These are phyloP conservation scores for Drosophila obscura DNA, from an alignment of 1,140 invertebrate genomes.

Conservation along the genomic window DNA sequence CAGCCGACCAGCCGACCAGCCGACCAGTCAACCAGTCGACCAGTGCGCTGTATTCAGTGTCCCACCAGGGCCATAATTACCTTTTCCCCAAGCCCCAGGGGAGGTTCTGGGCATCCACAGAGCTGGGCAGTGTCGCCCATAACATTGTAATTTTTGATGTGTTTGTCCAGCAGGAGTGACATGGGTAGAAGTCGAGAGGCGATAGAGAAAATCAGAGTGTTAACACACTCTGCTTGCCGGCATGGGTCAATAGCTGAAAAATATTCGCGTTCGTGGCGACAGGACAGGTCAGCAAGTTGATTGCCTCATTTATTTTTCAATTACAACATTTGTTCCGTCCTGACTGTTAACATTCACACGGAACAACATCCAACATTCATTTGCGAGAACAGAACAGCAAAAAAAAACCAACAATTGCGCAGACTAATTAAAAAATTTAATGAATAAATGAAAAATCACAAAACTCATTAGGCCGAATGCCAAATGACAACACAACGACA, in stretches of 20 bases:
- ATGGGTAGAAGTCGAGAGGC: not conserved
- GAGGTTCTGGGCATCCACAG: slow-evolving; percentile 15
- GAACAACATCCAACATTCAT: slow-evolving; percentile 25
- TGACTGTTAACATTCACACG: slow-evolving; percentile 24
- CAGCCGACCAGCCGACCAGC: not conserved
- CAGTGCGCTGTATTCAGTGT: too few relatives aligned
- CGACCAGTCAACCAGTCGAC: not conserved
- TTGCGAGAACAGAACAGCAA: not conserved
- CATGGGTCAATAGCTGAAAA: slow-evolving; percentile 75
- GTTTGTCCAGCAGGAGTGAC: slow-evolving; percentile 3
- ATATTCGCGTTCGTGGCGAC: slow-evolving; percentile 59
- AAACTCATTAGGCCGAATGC: slow-evolving; percentile 74
- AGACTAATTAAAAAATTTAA: slow-evolving; percentile 79
- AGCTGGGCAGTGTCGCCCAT: slow-evolving; percentile 53
- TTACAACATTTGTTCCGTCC: slow-evolving; percentile 76
- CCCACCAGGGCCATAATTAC: slow-evolving; percentile 67
- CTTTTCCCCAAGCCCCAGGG: slow-evolving; percentile 45
- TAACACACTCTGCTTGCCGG: slow-evolving; percentile 21
- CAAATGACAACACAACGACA: slow-evolving; percentile 60
- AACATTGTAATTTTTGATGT: slow-evolving; percentile 77
- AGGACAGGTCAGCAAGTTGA: slow-evolving; percentile 80
- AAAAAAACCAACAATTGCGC: slow-evolving; percentile 57
- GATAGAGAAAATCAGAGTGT: not conserved
- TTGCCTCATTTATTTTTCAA: slow-evolving; percentile 82
- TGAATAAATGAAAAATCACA: slow-evolving; percentile 80